A percentile compares a stretch with the other conserved stretches of the same genome.
Conservation (phyloP, 2,797 vertebrate species). For the Manis javanica region DNA sequence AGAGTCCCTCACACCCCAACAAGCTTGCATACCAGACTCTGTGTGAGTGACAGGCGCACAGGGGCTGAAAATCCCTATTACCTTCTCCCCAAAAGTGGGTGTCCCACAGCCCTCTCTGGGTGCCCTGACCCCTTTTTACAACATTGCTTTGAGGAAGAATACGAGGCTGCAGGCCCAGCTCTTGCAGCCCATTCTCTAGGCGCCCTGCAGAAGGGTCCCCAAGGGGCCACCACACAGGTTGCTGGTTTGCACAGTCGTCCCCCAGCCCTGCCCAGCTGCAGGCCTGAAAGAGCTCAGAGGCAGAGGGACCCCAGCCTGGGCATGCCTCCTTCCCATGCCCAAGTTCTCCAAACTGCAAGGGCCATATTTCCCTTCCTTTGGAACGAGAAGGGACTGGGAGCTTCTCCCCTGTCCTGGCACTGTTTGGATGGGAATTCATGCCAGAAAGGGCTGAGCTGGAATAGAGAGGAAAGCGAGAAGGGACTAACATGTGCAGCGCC, state of each 20-base stretch:
- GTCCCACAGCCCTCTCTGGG: neutral
- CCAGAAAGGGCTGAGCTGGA: conserved; percentile 10
- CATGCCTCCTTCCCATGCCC: neutral
- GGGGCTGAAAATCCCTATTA: neutral
- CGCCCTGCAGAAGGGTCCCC: neutral
- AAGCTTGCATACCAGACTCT: neutral
- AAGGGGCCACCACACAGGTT: neutral
- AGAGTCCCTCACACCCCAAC: neutral
- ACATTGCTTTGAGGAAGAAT: neutral
- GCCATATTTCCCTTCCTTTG: conserved; percentile 9
- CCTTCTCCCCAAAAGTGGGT: neutral
- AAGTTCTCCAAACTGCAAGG: neutral
- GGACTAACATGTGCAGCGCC: neutral
- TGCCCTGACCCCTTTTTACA: neutral
- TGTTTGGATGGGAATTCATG: neutral
- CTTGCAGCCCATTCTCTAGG: neutral
- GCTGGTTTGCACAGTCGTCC: neutral
- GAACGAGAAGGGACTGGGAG: conserved; percentile 21
- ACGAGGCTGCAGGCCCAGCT: neutral
- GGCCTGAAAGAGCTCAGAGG: neutral
- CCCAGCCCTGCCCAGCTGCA: neutral
- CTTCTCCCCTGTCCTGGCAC: neutral
- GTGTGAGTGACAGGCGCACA: neutral
- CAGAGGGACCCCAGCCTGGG: neutral
- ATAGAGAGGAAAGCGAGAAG: neutral